phyloP scores from a whole-genome alignment of 2,888 invertebrate species.

The Shargacucullia verbasci region DNA sequence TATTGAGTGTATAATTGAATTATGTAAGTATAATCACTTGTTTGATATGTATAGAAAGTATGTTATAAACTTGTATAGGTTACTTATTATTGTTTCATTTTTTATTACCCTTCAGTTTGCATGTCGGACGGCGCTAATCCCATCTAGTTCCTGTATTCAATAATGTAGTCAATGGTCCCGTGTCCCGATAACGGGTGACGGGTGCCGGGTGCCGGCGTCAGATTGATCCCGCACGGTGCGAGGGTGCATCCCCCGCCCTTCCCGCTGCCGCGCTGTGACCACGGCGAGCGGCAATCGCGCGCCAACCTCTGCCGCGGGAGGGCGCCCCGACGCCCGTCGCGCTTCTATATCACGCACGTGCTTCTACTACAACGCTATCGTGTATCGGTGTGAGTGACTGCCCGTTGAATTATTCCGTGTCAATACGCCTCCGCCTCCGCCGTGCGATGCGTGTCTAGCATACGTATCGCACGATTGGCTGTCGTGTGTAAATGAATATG shows the following conservation, averaged over 20 bases:
- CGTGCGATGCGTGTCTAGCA: conserved; percentile 81
- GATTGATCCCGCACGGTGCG: conserved; percentile 69
- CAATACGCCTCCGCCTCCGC: conserved; percentile 72
- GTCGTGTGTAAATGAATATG: conserved; percentile 79
- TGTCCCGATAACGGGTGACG: conserved; percentile 67
- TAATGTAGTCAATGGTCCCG: conserved; percentile 65
- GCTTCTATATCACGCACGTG: conserved; percentile 72
- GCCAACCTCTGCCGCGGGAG: conserved; percentile 85
- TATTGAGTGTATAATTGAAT: conserved; percentile 78
- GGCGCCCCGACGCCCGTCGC: conserved; percentile 76
- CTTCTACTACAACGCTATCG: conserved; percentile 67
- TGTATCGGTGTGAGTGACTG: conserved; percentile 79
- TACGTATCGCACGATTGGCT: conserved; percentile 76
- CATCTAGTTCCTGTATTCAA: conserved; percentile 42
- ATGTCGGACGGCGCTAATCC: conserved; percentile 43
- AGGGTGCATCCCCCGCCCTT: conserved; percentile 83
- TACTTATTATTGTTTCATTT: conserved; percentile 76
- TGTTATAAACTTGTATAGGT: conserved; percentile 81
- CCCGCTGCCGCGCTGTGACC: conserved; percentile 65
- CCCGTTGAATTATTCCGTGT: conserved; percentile 80
- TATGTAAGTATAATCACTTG: conserved; percentile 71
- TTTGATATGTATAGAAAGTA: conserved; percentile 74
- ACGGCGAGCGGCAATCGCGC: conserved; percentile 80
- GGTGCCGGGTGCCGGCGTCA: conserved; percentile 67
- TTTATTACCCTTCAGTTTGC: conserved; percentile 29